Evolutionary conservation across 92 coral and sea anemone species (phyloP).

Genomic region (Palythoa heliodiscus): DNA sequence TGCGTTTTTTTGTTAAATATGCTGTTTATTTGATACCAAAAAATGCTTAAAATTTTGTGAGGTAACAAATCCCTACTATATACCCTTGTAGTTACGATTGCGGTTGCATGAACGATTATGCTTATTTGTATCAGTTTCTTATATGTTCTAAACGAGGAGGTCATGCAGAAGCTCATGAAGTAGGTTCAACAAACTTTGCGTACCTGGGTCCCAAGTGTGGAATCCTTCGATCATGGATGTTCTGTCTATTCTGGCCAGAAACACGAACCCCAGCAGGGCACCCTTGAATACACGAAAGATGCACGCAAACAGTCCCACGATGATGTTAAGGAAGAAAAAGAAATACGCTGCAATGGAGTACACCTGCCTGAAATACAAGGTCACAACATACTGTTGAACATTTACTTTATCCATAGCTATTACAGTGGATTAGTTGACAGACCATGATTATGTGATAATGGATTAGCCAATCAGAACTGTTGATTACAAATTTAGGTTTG

Average conservation of each 20-base stretch:
- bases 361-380: conserved; percentile 58
- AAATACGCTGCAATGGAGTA: conserved; percentile 75
- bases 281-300: conserved; percentile 68
- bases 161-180: neutral
- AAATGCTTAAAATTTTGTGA: too few relatives aligned
- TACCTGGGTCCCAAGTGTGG: conserved; percentile 69
- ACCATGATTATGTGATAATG: neutral
- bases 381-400: neutral
- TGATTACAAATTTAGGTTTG: too few relatives aligned
- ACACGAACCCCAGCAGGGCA: conserved; percentile 59
- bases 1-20: too few relatives aligned
- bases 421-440: neutral
- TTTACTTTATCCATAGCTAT: too few relatives aligned
- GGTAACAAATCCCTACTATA: too few relatives aligned
- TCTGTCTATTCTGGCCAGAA: conserved; percentile 73
- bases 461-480: too few relatives aligned
- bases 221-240: conserved; percentile 67
- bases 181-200: neutral
- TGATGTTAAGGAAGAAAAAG: conserved; percentile 85
- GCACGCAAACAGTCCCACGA: conserved; percentile 72
- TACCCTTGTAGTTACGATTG: too few relatives aligned
- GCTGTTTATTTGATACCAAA: too few relatives aligned
- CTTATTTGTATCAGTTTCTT: too few relatives aligned
- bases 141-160: neutral
- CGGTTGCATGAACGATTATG: too few relatives aligned